Base-by-base conservation (phyloP, 2,888 invertebrate genomes). In the Mylabris sibirica region DNA sequence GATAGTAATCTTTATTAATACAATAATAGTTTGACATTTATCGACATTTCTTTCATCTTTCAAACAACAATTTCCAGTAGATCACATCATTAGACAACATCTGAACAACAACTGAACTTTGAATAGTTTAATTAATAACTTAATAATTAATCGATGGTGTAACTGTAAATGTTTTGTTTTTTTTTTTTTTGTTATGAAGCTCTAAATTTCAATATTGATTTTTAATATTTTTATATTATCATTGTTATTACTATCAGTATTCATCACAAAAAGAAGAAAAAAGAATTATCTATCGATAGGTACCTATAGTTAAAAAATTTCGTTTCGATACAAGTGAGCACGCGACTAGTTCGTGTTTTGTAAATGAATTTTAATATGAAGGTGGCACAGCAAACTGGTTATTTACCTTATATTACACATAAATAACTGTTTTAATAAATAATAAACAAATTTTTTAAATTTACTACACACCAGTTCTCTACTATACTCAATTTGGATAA, bases 1-100 rank as follows among this genome's bases (percentile, higher is more conserved):
- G 24, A 57, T 57, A 57, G 24, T 57, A 57, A 64, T 69, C 62
- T 69, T 53, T 63, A 61, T 61, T 44, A 38, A 65, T 63, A 68
- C 57, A 38, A n/a, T 59, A 64, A 60, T 62, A 30, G 41, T 69
- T 60, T 63, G 64, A 69, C 66, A 66, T 69, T 69, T 66, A 66
- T 69, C 63, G 63, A 49, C 60, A 66, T 60, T 65, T 67, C 49
- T 20, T 59, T 60, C 61, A 38, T 35, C 11, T 11, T 35, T 35
- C 11, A 35, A 35, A 30, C 38, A 38, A 38, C 59, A 35, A 35
- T 68, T 60, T 67, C 53, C 35, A 59, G 49, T 60, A 44, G 17
- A 14, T n/a, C 17, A n/a, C 14, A 14, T 44, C 38, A 11, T 38
- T 38, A 38, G 12, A 38, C 11, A 38, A 30, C 30, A 30, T n/a